A percentile compares a stretch with the other conserved stretches of the same genome.
phyloP scores from a whole-genome alignment of 2,797 vertebrate genomes.

The Neosalanx taihuensis region DNA sequence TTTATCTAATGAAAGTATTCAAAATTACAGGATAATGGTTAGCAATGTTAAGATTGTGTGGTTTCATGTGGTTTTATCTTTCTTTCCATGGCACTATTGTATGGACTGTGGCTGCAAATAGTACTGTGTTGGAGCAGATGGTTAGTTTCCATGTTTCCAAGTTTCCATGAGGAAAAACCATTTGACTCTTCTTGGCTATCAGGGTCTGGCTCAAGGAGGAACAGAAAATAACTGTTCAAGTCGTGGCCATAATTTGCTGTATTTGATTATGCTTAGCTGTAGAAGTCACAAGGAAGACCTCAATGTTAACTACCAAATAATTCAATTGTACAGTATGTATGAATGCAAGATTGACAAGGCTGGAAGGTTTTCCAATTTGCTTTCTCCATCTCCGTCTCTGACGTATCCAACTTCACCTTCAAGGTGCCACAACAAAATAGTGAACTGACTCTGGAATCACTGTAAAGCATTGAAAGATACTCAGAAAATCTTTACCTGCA shows the following conservation, averaged over 20 bases:
- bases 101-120: slow-evolving; percentile 19
- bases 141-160: slow-evolving; percentile 18
- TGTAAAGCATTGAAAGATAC: not conserved
- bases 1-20: not conserved
- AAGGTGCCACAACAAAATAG: not conserved
- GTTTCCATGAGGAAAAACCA: slow-evolving; percentile 60
- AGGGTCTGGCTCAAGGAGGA: slow-evolving; percentile 34
- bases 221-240: slow-evolving; percentile 40
- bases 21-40: not conserved
- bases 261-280: slow-evolving; percentile 45
- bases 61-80: slow-evolving; percentile 44
- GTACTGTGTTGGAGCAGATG: slow-evolving; percentile 20
- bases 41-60: slow-evolving; percentile 36
- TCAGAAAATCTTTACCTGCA: not conserved
- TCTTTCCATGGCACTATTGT: slow-evolving; percentile 55
- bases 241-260: slow-evolving; percentile 38
- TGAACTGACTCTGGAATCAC: not conserved
- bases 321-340: slow-evolving; percentile 27
- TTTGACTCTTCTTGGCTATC: slow-evolving; percentile 26
- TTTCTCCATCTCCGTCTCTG: not conserved
- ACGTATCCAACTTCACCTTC: not conserved
- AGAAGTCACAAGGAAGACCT: slow-evolving; percentile 46
- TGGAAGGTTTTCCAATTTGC: not conserved
- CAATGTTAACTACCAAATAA: slow-evolving; percentile 38
- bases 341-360: slow-evolving; percentile 25